These are phyloP conservation scores for Sesia apiformis DNA, from an alignment of 2,888 invertebrate species.

Conservation along the genomic window DNA sequence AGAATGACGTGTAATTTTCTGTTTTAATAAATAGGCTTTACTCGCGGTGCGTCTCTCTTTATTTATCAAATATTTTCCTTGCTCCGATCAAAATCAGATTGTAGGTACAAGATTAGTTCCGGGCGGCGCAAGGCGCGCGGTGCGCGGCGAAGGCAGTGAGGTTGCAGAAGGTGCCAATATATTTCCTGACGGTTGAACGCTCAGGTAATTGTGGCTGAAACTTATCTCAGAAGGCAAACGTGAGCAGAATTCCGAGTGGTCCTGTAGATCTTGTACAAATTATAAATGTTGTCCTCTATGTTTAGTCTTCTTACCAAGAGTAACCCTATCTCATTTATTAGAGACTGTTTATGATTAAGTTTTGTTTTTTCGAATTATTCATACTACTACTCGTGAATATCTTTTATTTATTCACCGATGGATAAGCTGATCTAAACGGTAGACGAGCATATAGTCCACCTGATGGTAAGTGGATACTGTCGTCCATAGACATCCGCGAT, in stretches of 20 bases:
- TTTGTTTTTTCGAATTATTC: background rate
- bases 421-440: too few relatives aligned
- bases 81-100: constrained; percentile 24
- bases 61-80: constrained; percentile 3
- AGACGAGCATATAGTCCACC: too few relatives aligned
- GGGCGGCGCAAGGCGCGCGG: constrained; percentile 19
- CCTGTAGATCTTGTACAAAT: constrained; percentile 51
- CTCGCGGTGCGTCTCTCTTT: constrained; percentile 3
- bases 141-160: constrained; percentile 29
- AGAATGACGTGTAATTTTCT: constrained; percentile 22
- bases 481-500: too few relatives aligned
- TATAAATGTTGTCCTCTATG: constrained; percentile 40
- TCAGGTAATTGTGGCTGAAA: constrained; percentile 71
- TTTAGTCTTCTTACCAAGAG: background rate
- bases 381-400: background rate
- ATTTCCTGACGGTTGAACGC: constrained; percentile 69
- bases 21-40: constrained; percentile 5
- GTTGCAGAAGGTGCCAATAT: constrained; percentile 68
- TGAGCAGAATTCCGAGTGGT: constrained; percentile 57
- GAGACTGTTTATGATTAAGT: too few relatives aligned
- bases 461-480: too few relatives aligned
- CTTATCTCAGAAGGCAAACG: constrained; percentile 65
- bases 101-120: constrained; percentile 44
- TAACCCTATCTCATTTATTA: too few relatives aligned
- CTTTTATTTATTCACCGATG: constrained; percentile 1